Conservation (phyloP, 2,797 vertebrate species). For the Eulemur coronatus region DNA sequence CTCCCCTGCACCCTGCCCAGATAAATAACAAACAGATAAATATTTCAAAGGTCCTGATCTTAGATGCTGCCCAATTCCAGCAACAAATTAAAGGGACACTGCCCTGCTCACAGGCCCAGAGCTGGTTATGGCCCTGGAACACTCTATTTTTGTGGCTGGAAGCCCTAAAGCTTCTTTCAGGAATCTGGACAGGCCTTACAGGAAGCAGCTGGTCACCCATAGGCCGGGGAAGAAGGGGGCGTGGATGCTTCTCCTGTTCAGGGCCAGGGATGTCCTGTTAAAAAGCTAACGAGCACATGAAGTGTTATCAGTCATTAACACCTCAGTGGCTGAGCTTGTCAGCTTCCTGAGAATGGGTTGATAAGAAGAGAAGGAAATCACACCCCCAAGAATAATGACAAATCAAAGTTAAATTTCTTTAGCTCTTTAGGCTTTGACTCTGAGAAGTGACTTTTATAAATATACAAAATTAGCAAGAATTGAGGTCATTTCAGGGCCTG, state of each 20-base stretch:
- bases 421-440: slow-evolving; percentile 17
- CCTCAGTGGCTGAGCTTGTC: neutral
- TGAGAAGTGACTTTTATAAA: slow-evolving; percentile 26
- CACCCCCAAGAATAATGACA: slow-evolving; percentile 33
- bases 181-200: neutral
- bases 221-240: neutral
- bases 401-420: slow-evolving; percentile 27
- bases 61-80: slow-evolving; percentile 65
- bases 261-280: neutral
- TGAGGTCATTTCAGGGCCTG: slow-evolving; percentile 21
- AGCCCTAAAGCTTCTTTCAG: neutral
- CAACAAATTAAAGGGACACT: slow-evolving; percentile 70
- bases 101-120: neutral
- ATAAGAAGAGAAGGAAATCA: slow-evolving; percentile 49
- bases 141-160: neutral
- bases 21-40: slow-evolving; percentile 76
- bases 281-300: neutral
- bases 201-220: neutral
- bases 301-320: slow-evolving; percentile 19
- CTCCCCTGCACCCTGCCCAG: slow-evolving; percentile 51
- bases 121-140: neutral
- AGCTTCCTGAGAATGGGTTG: slow-evolving; percentile 56
- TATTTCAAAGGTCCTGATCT: slow-evolving; percentile 73
- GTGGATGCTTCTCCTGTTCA: neutral
- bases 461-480: slow-evolving; percentile 4